Evolutionary conservation across 2,888 invertebrate genomes (phyloP).

Genomic region (Macrosoma leucophasiata): DNA sequence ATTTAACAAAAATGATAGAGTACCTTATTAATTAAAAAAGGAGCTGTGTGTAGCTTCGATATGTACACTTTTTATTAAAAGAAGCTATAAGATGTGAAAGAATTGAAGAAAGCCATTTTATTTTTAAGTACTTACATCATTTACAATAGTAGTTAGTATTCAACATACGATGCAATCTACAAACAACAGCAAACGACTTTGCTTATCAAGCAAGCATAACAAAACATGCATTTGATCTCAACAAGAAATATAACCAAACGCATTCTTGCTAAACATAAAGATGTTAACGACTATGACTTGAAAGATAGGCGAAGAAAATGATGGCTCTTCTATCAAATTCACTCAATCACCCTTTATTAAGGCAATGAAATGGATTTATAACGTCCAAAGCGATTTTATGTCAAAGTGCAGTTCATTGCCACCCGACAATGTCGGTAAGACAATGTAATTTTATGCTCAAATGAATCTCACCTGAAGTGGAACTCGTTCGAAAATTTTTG

Average conservation of each 20-base stretch:
- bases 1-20: too few species aligned
- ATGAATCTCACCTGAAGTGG: conserved; percentile 68
- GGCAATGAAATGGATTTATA: conserved; percentile 72
- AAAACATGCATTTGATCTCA: too few species aligned
- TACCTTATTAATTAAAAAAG: too few species aligned
- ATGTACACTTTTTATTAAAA: too few species aligned
- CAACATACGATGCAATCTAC: too few species aligned
- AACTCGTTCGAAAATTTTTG: conserved; percentile 68
- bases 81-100: too few species aligned
- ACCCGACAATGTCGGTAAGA: conserved; percentile 66
- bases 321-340: conserved; percentile 60
- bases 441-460: conserved; percentile 76
- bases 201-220: too few species aligned
- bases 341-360: conserved; percentile 69
- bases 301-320: conserved; percentile 51
- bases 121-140: too few species aligned
- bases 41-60: too few species aligned
- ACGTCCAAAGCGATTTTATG: conserved; percentile 70
- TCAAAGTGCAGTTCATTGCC: conserved; percentile 75
- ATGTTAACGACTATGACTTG: conserved; percentile 55
- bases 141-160: too few species aligned
- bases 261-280: conserved; percentile 33
- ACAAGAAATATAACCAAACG: conserved; percentile 24
- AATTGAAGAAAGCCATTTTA: too few species aligned
- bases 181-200: too few species aligned